Base-by-base conservation (phyloP, 1,140 invertebrate genomes). In the Phortica variegata region DNA sequence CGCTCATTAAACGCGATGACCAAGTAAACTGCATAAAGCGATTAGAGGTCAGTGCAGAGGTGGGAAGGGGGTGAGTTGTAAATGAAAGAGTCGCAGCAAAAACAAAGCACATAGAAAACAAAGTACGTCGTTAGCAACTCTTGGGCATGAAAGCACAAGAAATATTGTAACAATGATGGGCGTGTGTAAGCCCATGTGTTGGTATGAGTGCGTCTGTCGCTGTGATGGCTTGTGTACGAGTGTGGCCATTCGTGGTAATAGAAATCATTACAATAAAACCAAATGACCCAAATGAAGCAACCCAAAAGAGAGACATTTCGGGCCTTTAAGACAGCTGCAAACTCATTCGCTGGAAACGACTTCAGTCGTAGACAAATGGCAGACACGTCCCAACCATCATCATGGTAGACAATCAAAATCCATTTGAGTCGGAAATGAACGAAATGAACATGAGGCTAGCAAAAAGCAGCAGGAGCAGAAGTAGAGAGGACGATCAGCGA, bases 251-350 rank as follows among this genome's bases (percentile, higher is more conserved):
- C 23, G 23, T 51, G 65, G 65, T 57, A 68, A 68, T 66, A 68
- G 63, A 66, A 66, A 68, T 68, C 63, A 68, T 66, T 63, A 66
- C 63, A 66, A 66, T 66, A 66, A 66, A 66, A 66, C 63, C 38
- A 68, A 66, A 66, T 66, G 63, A 54, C 45, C 47, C 49, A n/a
- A n/a, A n/a, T 53, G 49, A 66, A 68, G 63, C 62, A 66, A 68
- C 59, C 62, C 23, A 51, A 60, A 63, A 68, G 63, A 68, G 60
- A 68, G 63, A 55, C 63, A 68, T 69, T 68, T 68, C 54, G 57
- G 47, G 51, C 49, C 56, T 39, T 32, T 61, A 15, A 34, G 23
- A 26, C 5, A 6, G 23, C 23, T 6, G 23, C 23, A 26, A 26
- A 26, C 23, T 10, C 5, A 26, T 6, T 26, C 23, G 23, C 5